A percentile compares a stretch with the other conserved stretches of the same genome.
Evolutionary conservation across 2,888 invertebrate species (phyloP).

Genomic region (Limulus polyphemus): DNA sequence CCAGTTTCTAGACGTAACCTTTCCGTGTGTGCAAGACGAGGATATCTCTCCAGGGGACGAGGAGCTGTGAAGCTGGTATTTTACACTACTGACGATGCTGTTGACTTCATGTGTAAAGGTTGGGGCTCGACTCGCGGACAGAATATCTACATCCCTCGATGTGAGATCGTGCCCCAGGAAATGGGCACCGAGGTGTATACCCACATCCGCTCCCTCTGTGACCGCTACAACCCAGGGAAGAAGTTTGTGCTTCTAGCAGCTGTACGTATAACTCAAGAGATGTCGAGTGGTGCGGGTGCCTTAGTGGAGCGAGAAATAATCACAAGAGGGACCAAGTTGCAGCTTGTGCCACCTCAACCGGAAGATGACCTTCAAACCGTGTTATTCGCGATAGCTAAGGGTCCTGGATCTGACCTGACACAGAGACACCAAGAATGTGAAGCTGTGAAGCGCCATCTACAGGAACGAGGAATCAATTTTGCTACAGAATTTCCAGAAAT

Average conservation of each 20-base stretch:
- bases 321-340: constrained; percentile 73
- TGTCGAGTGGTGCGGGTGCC: constrained; percentile 62
- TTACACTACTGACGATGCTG: constrained; percentile 70
- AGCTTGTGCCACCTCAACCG: constrained; percentile 44
- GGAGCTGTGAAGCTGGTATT: constrained; percentile 88
- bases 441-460: constrained; percentile 49
- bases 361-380: constrained; percentile 32
- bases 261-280: constrained; percentile 76
- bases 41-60: constrained; percentile 67
- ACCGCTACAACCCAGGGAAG: constrained; percentile 79
- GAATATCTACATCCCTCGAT: constrained; percentile 69
- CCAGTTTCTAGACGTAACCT: constrained; percentile 47
- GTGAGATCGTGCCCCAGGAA: constrained; percentile 70
- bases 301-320: constrained; percentile 55
- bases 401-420: constrained; percentile 12
- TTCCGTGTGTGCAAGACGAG: constrained; percentile 68
- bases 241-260: constrained; percentile 79
- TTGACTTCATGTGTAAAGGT: constrained; percentile 59
- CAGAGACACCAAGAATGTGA: constrained; percentile 5
- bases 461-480: constrained; percentile 63
- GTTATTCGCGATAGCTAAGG: constrained; percentile 19
- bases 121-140: constrained; percentile 60
- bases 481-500: constrained; percentile 78
- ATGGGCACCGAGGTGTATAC: constrained; percentile 77
- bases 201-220: constrained; percentile 70